Conservation (phyloP, 2,888 invertebrate species). For the Nephrotoma flavescens region DNA sequence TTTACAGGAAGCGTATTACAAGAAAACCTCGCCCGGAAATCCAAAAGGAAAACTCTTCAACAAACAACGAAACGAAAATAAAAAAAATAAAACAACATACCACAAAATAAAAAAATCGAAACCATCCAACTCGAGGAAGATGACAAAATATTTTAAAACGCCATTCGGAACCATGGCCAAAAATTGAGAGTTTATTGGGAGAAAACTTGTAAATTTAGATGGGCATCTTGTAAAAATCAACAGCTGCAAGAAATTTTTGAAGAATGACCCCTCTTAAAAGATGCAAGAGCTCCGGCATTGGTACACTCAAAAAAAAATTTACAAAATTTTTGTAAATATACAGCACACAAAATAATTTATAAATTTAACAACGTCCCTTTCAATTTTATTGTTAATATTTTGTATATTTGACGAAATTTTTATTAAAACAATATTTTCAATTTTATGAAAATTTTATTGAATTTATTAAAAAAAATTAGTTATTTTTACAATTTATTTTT, state of each 20-base stretch:
- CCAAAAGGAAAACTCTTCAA: not conserved
- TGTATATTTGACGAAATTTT: too few species aligned
- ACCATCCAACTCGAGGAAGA: not conserved
- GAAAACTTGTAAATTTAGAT: not conserved
- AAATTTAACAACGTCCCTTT: too few species aligned
- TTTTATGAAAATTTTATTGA: too few species aligned
- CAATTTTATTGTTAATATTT: too few species aligned
- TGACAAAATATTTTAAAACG: not conserved
- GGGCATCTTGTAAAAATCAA: not conserved
- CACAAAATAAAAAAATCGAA: not conserved
- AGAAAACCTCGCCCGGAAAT: not conserved
- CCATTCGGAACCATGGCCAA: not conserved
- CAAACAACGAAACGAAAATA: not conserved
- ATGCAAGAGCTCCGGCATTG: not conserved
- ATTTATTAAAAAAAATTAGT: too few species aligned
- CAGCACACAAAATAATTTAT: too few species aligned
- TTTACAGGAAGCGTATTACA: not conserved
- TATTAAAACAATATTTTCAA: too few species aligned
- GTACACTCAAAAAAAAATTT: too few species aligned
- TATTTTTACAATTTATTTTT: too few species aligned
- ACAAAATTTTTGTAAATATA: too few species aligned
- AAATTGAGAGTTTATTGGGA: not conserved
- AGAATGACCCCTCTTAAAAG: not conserved
- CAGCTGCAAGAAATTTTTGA: not conserved
- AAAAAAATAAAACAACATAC: too few species aligned